Base-by-base conservation (phyloP, 2,797 vertebrate genomes). In the Alexandromys oeconomus region DNA sequence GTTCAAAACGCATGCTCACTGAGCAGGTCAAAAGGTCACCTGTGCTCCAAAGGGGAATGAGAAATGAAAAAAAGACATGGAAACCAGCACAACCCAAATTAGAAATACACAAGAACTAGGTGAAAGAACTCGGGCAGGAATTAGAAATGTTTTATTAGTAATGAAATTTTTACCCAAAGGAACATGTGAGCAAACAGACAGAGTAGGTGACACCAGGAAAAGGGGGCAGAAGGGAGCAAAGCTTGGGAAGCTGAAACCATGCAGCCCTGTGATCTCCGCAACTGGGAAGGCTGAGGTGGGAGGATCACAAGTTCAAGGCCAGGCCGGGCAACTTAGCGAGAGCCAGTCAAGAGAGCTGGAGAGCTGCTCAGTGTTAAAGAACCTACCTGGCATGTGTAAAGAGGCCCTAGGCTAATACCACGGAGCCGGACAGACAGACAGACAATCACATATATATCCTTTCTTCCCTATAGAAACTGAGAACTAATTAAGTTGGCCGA, bases 101-200 rank as follows among this genome's bases (percentile, higher is more conserved):
- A 74, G 63, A 93, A 78, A 79, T 34, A 59, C 3, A 63, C 34
- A 54, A 71, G 77, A 73, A 80, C 9, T 29, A 59, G 25, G n/a
- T 25, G 37, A 43, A 9, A 79, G 69, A 87, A 65, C 63, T 69
- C 54, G 43, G 29, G 23, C 61, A 79, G 73, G 57, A 96, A 77
- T 84, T 27, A 74, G 43, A 89, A 40, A 87, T 69, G 59, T 59
- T 74, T 80, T n/a, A 57, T 82, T 90, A 61, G 25, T 85, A 91
- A 43, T 21, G 25, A 37, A 92, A 84, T 81, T 67, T 84, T 46
- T 48, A 65, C 29, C 69, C 74, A 40, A 88, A 93, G 57, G 37
- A 80, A 80, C 9, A n/a, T 4, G 54, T 54, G 8, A 88, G 7
- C 57, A 91, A 87, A 87, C 10, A 93, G 90, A 90, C 13, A 80